Evolutionary conservation across 2,113 vertebrate species (phyloP), one percentile per base, ranked within the genome.

Genomic region (Ageneiosus marmoratus): DNA sequence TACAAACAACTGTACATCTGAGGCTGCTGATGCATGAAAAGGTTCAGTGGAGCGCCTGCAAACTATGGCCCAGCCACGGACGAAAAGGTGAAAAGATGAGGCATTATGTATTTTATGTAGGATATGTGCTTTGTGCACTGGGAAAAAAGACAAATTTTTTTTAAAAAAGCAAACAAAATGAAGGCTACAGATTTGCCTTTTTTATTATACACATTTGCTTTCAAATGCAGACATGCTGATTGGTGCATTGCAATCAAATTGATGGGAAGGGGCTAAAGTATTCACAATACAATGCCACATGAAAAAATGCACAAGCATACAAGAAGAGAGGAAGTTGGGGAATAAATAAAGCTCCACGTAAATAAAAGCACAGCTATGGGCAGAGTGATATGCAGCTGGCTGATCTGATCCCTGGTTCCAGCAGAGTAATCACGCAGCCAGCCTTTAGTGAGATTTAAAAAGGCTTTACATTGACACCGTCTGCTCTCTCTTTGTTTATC

Each of bases 1-100:
- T 75, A 88, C 84, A 91, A 90, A 92, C 89, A 88, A 86, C 81
- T 65, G 62, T 81, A 85, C 87, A 89, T 87, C 85, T 34, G 75
- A 88, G 83, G 79, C 79, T 41, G 85, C 48, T 80, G n/a, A 78
- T 69, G 80, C 82, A 89, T 84, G 84, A 93, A 90, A 75, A 92
- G 87, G 81, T 84, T 81, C 84, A 86, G 85, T 81, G 86, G 88
- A 89, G 89, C 84, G 90, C 90, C 83, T 58, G 85, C 85, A 83
- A 89, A 87, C 84, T 70, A 82, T 75, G 82, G 85, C 75, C 34
- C 0, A 58, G 85, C 53, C 84, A 32, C 4, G 22, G 29, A 75
- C 48, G 44, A 88, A 90, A 85, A 87, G 88, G 88, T 78, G 77
- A 69, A 83, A 65, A 89, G 90, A 89, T 91, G 86, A 84, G 77